phyloP scores from a whole-genome alignment of 2,113 vertebrate species.

The Jaculus jaculus region DNA sequence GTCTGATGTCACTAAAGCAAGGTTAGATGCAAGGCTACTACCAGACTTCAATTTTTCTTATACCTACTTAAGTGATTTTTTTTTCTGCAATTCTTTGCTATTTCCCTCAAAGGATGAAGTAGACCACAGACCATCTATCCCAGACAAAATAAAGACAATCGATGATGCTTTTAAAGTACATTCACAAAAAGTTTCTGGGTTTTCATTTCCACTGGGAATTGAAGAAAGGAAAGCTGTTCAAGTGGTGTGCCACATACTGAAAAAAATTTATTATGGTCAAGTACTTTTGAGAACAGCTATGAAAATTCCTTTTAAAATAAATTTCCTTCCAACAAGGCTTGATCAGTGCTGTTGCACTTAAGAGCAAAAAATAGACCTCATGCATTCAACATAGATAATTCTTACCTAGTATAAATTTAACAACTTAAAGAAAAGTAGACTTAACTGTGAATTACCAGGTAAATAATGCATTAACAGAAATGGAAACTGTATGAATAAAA shows the following conservation, averaged over 20 bases:
- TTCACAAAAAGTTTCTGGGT: slow-evolving; percentile 12
- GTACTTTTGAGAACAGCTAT: slow-evolving; percentile 15
- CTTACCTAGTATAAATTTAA: slow-evolving; percentile 7
- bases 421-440: slow-evolving; percentile 45
- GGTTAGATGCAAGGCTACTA: background rate
- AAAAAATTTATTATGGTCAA: slow-evolving; percentile 32
- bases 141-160: slow-evolving; percentile 57
- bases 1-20: background rate
- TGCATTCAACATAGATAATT: background rate
- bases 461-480: background rate
- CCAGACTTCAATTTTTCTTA: slow-evolving; percentile 23
- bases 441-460: background rate
- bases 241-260: background rate
- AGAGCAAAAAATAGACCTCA: background rate
- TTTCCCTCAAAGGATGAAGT: slow-evolving; percentile 49
- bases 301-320: background rate
- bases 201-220: slow-evolving; percentile 23
- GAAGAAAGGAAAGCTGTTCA: slow-evolving; percentile 30
- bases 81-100: slow-evolving; percentile 21
- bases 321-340: background rate
- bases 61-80: slow-evolving; percentile 1
- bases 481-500: slow-evolving; percentile 36
- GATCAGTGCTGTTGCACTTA: background rate
- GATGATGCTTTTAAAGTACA: slow-evolving; percentile 36
- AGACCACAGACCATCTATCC: slow-evolving; percentile 18